Evolutionary conservation across 1,140 invertebrate species (phyloP), one percentile per base, ranked within the genome.

Genomic region (Maniola jurtina): DNA sequence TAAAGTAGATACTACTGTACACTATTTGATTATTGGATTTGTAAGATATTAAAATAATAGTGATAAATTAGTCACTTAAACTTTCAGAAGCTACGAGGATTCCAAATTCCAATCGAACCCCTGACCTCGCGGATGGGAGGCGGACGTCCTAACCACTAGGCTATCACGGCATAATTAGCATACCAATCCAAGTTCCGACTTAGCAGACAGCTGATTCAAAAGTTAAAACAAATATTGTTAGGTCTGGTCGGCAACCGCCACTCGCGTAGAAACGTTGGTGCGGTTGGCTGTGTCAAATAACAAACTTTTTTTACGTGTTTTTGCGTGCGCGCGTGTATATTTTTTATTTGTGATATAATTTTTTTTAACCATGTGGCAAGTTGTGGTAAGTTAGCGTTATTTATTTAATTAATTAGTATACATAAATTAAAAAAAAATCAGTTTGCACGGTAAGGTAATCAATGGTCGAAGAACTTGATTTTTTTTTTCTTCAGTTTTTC

Each of bases 101-200:
- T n/a, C n/a, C n/a, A n/a, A n/a, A n/a, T n/a, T n/a, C n/a, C n/a
- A n/a, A n/a, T n/a, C n/a, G n/a, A n/a, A n/a, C 25, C 25, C 25
- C 25, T 4, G 25, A 25, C 4, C 25, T 25, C 25, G 1, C 4
- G 25, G 4, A 25, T 25, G 4, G 25, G 25, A 1, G 25, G 25
- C 4, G 25, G 4, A 25, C 25, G 25, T 25, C 25, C 25, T 25
- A 25, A 25, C 25, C 25, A 25, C 25, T 25, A 25, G 25, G 25
- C 25, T 25, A 25, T 25, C 25, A 25, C n/a, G n/a, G 3, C 3
- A 6, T 3, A 50, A 50, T 52, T 25, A 52, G 8, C 48, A 52
- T 52, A 52, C 48, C 48, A 13, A 52, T 6, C 14, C 8, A 52
- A 52, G 25, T 52, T 52, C 48, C 48, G 10, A 52, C 48, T 52